These are phyloP conservation scores for Berghia stephanieae DNA, from an alignment of 1,140 invertebrate species.

Conservation along the genomic window DNA sequence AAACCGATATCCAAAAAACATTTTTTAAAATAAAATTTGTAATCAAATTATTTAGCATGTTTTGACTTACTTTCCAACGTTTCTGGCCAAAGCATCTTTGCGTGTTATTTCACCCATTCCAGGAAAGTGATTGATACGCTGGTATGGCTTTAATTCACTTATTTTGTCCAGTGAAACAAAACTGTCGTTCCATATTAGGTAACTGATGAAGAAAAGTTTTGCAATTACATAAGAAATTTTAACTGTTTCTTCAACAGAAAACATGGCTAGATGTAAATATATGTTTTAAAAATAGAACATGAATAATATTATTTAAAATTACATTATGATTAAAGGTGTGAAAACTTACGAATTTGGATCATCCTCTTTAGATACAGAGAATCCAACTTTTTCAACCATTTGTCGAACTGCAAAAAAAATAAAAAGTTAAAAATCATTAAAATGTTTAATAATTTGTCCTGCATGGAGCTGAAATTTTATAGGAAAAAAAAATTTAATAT, in stretches of 20 bases:
- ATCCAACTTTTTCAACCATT: conserved; percentile 59
- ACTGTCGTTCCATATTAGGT: conserved; percentile 66
- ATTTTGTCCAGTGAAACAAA: conserved; percentile 64
- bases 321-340: no score
- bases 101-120: conserved; percentile 66
- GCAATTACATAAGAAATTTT: conserved; percentile 16
- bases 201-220: conserved; percentile 42
- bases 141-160: conserved; percentile 64
- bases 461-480: no score
- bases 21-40: no score
- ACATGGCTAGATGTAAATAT: not conserved
- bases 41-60: no score
- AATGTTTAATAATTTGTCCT: no score
- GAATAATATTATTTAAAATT: no score
- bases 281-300: not conserved
- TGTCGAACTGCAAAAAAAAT: conserved; percentile 57
- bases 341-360: conserved; percentile 55
- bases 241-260: not conserved
- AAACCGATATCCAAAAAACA: not conserved
- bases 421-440: no score
- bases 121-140: conserved; percentile 67
- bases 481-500: no score
- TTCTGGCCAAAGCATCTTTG: conserved; percentile 65
- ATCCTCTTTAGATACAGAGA: conserved; percentile 58
- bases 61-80: conserved; percentile 64